Conservation (phyloP, 2,888 invertebrate genomes). For the Pycnomerus fuliginosus region DNA sequence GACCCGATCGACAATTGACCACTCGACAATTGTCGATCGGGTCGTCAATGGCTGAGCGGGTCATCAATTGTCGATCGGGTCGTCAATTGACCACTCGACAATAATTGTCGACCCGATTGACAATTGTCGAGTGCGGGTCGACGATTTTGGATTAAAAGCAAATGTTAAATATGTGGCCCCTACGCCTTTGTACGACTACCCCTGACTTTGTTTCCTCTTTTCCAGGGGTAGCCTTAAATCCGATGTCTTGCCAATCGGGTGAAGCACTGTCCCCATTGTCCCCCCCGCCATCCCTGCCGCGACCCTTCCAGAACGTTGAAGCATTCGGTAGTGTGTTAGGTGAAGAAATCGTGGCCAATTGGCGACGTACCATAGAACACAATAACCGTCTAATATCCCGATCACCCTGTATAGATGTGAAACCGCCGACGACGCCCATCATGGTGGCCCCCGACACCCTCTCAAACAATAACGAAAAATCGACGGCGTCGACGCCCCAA, state of each 20-base stretch:
- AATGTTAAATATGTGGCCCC: too few relatives aligned
- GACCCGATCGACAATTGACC: too few relatives aligned
- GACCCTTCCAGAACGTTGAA: constrained; percentile 66
- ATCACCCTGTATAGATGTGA: constrained; percentile 42
- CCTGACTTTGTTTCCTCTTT: constrained; percentile 26
- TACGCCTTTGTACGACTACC: too few relatives aligned
- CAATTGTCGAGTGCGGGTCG: too few relatives aligned
- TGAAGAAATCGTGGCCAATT: constrained; percentile 79
- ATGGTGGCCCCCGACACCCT: constrained; percentile 49
- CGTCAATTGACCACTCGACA: too few relatives aligned
- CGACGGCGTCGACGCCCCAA: constrained; percentile 55
- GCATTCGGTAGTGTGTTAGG: constrained; percentile 74
- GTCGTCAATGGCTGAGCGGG: too few relatives aligned
- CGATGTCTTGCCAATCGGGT: constrained; percentile 27
- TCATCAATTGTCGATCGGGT: too few relatives aligned
- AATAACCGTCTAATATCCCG: constrained; percentile 38
- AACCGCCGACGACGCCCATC: constrained; percentile 41
- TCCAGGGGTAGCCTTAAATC: constrained; percentile 41
- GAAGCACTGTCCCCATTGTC: constrained; percentile 8
- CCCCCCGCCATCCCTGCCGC: constrained; percentile 45
- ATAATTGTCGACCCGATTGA: too few relatives aligned
- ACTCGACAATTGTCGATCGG: too few relatives aligned
- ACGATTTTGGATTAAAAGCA: too few relatives aligned
- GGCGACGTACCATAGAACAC: constrained; percentile 70
- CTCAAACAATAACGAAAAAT: constrained; percentile 42